These are phyloP conservation scores for Drepana falcataria DNA, from an alignment of 2,888 invertebrate species.

Conservation along the genomic window DNA sequence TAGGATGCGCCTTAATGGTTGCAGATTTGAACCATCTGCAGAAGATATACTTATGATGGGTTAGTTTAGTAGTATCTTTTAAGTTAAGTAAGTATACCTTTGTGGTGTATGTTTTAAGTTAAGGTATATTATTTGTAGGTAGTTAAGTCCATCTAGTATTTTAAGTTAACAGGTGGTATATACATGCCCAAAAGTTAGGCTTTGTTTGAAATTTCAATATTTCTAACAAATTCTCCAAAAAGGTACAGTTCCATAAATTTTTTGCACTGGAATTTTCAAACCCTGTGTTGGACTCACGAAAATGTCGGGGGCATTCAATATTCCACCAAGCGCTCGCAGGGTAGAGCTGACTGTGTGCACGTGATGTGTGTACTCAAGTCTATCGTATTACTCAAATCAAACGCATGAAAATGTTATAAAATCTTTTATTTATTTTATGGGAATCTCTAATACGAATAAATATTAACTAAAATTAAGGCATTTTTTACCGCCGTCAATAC, in stretches of 20 bases:
- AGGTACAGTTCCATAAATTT: conserved; percentile 25
- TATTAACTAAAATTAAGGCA: too few relatives aligned
- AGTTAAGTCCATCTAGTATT: too few relatives aligned
- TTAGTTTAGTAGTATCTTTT: too few relatives aligned
- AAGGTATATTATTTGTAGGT: too few relatives aligned
- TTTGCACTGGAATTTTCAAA: conserved; percentile 43
- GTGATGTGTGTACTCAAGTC: conserved; percentile 49
- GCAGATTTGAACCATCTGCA: too few relatives aligned
- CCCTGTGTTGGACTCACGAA: conserved; percentile 27
- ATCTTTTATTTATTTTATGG: not conserved
- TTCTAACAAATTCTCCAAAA: not conserved
- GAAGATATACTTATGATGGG: too few relatives aligned
- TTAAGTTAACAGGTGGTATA: too few relatives aligned
- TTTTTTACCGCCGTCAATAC: conserved; percentile 20
- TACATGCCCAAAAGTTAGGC: too few relatives aligned
- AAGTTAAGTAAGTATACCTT: too few relatives aligned
- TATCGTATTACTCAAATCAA: conserved; percentile 24
- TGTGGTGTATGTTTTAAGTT: too few relatives aligned
- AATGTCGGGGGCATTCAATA: conserved; percentile 36
- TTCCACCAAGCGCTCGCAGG: conserved; percentile 36
- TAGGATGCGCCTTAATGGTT: too few relatives aligned
- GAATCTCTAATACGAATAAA: not conserved
- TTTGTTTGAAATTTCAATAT: not conserved
- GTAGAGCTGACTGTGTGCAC: conserved; percentile 39
- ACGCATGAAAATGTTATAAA: conserved; percentile 9